phyloP scores from a whole-genome alignment of 2,797 vertebrate genomes.

The Aldrovandia affinis region DNA sequence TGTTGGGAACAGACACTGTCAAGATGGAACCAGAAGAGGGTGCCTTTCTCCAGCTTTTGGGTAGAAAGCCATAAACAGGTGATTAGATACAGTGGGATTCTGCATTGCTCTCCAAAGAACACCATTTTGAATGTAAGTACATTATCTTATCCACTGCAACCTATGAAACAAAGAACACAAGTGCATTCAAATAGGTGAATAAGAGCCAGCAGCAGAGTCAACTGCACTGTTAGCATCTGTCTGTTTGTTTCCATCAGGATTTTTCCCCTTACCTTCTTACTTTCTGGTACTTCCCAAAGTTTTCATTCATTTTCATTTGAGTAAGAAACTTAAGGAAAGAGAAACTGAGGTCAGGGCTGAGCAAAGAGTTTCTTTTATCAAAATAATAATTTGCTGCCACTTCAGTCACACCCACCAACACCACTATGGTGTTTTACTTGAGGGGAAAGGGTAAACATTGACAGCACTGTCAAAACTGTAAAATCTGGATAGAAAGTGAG shows the following conservation, averaged over 20 bases:
- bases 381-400: too few relatives aligned
- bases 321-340: slow-evolving; percentile 20
- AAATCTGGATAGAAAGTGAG: background rate
- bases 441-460: background rate
- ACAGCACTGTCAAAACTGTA: background rate
- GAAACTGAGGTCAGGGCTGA: background rate
- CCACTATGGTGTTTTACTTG: too few relatives aligned
- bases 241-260: background rate
- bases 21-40: slow-evolving; percentile 36
- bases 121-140: background rate
- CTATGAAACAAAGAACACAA: background rate
- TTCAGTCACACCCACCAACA: too few relatives aligned
- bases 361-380: background rate
- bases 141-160: background rate
- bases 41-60: slow-evolving; percentile 28
- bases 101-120: background rate
- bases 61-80: background rate
- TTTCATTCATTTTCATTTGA: slow-evolving; percentile 19
- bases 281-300: slow-evolving; percentile 20
- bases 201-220: background rate
- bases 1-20: slow-evolving; percentile 30
- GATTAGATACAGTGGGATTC: background rate
- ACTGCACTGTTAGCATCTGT: background rate
- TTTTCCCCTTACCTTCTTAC: slow-evolving; percentile 29
- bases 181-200: background rate